Percentiles rank a stretch among this genome's conserved stretches.
These are phyloP conservation scores for Lordiphosa clarofinis DNA, from an alignment of 1,140 invertebrate genomes.

Conservation along the genomic window DNA sequence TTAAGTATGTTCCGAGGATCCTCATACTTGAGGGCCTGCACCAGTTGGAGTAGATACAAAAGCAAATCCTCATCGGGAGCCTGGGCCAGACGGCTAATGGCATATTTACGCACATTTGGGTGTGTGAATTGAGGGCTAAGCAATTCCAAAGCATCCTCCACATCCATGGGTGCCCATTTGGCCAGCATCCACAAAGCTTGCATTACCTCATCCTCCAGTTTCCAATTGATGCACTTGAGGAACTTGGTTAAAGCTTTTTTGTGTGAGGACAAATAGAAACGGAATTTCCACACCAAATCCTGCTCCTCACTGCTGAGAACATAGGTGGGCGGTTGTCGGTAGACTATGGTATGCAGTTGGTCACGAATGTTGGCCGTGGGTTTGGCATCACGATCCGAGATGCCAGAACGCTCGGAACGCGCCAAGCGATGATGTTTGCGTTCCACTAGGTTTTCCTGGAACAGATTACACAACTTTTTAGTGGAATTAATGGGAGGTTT, in stretches of 20 bases:
- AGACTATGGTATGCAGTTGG: slow-evolving; percentile 89
- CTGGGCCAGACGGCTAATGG: slow-evolving; percentile 93
- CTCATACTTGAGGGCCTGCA: slow-evolving; percentile 99
- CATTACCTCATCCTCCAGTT: slow-evolving; percentile 87
- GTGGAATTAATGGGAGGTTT: too few species aligned
- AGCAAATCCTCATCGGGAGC: slow-evolving; percentile 96
- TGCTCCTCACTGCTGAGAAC: slow-evolving; percentile 94
- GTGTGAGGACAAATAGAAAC: slow-evolving; percentile 94
- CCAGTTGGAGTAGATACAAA: slow-evolving; percentile 96
- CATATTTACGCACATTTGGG: slow-evolving; percentile 94
- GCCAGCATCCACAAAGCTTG: slow-evolving; percentile 95
- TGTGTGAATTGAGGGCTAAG: slow-evolving; percentile 95
- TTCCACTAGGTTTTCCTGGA: slow-evolving; percentile 96
- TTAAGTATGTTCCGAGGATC: slow-evolving; percentile 89
- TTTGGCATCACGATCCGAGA: slow-evolving; percentile 95
- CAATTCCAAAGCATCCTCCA: slow-evolving; percentile 98
- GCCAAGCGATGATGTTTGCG: slow-evolving; percentile 97
- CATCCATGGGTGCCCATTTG: slow-evolving; percentile 97
- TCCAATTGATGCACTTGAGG: slow-evolving; percentile 99
- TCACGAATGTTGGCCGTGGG: slow-evolving; percentile 87
- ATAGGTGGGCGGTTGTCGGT: slow-evolving; percentile 92
- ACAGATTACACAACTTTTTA: background rate
- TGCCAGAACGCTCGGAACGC: slow-evolving; percentile 92
- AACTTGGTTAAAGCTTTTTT: slow-evolving; percentile 98
- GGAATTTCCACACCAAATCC: slow-evolving; percentile 99